A percentile compares a stretch with the other conserved stretches of the same genome.
Evolutionary conservation across 2,113 vertebrate species (phyloP).

Genomic region (Odobenus rosmarus): DNA sequence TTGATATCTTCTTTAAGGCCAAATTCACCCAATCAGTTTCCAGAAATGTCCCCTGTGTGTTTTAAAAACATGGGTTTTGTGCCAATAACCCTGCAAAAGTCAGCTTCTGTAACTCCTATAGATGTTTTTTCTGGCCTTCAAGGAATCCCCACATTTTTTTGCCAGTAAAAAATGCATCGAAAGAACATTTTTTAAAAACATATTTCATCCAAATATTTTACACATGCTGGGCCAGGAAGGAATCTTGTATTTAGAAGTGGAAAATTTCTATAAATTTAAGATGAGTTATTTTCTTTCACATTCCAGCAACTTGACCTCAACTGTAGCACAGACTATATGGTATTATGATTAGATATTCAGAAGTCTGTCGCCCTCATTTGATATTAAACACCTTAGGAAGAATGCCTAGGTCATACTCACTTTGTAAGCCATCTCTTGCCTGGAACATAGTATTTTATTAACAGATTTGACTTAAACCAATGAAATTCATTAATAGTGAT

Average conservation of each 20-base stretch:
- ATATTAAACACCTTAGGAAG: background rate
- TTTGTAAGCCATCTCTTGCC: background rate
- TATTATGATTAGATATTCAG: background rate
- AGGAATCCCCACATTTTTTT: slow-evolving; percentile 25
- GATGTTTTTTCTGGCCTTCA: background rate
- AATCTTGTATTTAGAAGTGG: background rate
- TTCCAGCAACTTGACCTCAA: background rate
- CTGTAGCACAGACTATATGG: background rate
- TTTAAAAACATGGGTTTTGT: background rate
- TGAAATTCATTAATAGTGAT: background rate
- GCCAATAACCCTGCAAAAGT: background rate
- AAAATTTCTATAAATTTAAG: background rate
- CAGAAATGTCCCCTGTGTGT: background rate
- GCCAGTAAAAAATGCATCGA: slow-evolving; percentile 39
- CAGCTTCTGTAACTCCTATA: background rate
- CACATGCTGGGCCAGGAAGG: background rate
- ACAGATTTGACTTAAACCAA: background rate
- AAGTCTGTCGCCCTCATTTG: background rate
- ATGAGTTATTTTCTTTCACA: background rate
- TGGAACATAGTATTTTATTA: background rate
- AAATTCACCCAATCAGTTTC: background rate
- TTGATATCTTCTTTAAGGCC: background rate
- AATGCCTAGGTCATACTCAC: background rate
- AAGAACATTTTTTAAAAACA: slow-evolving; percentile 7
- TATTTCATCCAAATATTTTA: slow-evolving; percentile 3